Conservation (phyloP, 2,113 vertebrate genomes). For the Otolemur garnettii region DNA sequence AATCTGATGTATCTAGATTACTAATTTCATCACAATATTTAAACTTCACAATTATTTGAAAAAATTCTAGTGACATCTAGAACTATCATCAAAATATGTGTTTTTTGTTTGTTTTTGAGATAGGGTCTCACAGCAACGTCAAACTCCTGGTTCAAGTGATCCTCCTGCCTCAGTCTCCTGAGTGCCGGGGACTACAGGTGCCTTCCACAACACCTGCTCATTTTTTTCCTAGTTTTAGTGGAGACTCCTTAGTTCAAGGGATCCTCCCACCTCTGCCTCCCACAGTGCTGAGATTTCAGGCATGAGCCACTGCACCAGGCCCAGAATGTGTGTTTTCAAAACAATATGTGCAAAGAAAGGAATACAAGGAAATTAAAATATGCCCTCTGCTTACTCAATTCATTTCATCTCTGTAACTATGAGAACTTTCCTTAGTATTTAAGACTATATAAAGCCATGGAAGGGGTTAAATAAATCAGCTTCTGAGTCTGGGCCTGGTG, state of each 20-base stretch:
- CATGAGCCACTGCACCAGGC: too few relatives aligned
- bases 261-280: too few relatives aligned
- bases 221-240: too few relatives aligned
- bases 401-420: not conserved
- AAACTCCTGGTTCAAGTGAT: too few relatives aligned
- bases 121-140: too few relatives aligned
- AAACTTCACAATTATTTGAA: not conserved
- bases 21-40: not conserved
- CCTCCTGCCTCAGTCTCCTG: too few relatives aligned
- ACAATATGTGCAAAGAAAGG: not conserved
- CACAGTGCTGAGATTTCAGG: too few relatives aligned
- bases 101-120: not conserved
- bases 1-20: not conserved
- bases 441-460: not conserved
- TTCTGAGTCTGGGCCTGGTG: not conserved
- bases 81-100: not conserved
- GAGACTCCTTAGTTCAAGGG: too few relatives aligned
- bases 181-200: too few relatives aligned
- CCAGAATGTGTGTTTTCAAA: not conserved
- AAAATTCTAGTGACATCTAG: not conserved
- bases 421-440: not conserved
- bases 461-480: conserved; percentile 21
- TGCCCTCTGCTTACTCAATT: not conserved
- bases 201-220: too few relatives aligned
- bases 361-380: not conserved